Evolutionary conservation across 2,797 vertebrate species (phyloP).

Genomic region (Muscicapa comitata): DNA sequence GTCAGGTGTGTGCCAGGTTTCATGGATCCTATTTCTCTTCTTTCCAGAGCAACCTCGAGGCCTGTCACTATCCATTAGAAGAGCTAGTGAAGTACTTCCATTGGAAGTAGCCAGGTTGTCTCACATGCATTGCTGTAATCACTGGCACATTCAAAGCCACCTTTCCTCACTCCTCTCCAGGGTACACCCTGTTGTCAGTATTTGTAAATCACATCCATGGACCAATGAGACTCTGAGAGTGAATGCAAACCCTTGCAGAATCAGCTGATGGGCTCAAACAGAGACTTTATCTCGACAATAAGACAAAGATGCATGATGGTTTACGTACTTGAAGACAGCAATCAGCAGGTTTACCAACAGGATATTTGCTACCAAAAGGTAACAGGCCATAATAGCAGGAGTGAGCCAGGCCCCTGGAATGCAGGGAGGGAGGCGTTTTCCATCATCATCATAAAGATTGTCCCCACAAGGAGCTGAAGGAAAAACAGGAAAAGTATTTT

Average conservation of each 20-base stretch:
- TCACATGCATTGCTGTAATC: neutral
- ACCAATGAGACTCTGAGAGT: neutral
- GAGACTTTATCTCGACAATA: neutral
- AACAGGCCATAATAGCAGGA: constrained; percentile 98
- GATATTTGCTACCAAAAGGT: constrained; percentile 97
- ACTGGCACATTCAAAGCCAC: neutral
- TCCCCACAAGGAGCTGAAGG: constrained; percentile 93
- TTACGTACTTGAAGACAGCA: constrained; percentile 95
- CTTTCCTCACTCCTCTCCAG: neutral
- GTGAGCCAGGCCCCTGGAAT: constrained; percentile 98
- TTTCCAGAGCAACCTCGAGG: neutral
- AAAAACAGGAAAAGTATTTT: neutral
- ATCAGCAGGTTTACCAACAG: constrained; percentile 97
- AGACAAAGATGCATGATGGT: neutral
- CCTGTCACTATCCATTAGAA: neutral
- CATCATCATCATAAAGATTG: constrained; percentile 95
- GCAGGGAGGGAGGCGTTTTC: constrained; percentile 94
- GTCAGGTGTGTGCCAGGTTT: neutral
- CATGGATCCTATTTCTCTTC: neutral
- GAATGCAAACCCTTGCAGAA: neutral
- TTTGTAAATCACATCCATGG: neutral
- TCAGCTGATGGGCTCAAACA: neutral
- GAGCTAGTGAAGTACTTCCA: neutral
- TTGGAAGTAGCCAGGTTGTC: neutral
- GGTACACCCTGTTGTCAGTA: neutral